These are phyloP conservation scores for Aethina tumida DNA, from an alignment of 1,140 invertebrate genomes.

Conservation along the genomic window DNA sequence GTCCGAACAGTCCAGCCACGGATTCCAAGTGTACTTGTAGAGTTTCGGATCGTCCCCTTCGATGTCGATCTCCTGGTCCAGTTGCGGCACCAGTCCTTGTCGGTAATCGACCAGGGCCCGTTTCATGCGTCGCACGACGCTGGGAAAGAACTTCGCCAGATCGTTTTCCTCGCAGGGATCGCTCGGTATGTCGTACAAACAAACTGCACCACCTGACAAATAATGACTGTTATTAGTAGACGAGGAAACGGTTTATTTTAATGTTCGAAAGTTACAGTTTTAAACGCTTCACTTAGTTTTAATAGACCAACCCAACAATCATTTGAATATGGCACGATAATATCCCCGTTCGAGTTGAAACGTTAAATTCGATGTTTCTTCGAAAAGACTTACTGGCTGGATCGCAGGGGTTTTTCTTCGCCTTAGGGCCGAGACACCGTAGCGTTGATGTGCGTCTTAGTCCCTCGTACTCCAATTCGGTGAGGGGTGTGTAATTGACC, in stretches of 20 bases:
- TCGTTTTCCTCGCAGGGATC: constrained; percentile 59
- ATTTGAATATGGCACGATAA: neutral
- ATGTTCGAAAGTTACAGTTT: neutral
- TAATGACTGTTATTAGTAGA: constrained; percentile 4
- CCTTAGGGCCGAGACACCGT: constrained; percentile 28
- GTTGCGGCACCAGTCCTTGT: constrained; percentile 32
- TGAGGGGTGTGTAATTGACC: constrained; percentile 24
- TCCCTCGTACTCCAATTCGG: constrained; percentile 25
- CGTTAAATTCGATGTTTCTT: neutral
- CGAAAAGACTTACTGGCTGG: constrained; percentile 25
- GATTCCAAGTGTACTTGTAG: constrained; percentile 39
- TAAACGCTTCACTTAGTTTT: neutral
- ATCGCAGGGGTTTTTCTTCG: constrained; percentile 31
- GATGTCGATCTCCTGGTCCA: constrained; percentile 30
- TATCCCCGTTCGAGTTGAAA: neutral
- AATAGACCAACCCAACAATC: neutral
- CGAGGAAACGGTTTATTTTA: neutral
- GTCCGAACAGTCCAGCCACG: constrained; percentile 34
- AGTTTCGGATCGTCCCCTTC: constrained; percentile 34
- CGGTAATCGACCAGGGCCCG: constrained; percentile 36
- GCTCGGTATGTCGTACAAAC: constrained; percentile 49
- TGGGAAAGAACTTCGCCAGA: constrained; percentile 37
- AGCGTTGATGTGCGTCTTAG: constrained; percentile 31
- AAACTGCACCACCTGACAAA: constrained; percentile 36
- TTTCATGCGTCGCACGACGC: constrained; percentile 37